Evolutionary conservation across 2,797 vertebrate genomes (phyloP).

Genomic region (Hozukius guyotensis): DNA sequence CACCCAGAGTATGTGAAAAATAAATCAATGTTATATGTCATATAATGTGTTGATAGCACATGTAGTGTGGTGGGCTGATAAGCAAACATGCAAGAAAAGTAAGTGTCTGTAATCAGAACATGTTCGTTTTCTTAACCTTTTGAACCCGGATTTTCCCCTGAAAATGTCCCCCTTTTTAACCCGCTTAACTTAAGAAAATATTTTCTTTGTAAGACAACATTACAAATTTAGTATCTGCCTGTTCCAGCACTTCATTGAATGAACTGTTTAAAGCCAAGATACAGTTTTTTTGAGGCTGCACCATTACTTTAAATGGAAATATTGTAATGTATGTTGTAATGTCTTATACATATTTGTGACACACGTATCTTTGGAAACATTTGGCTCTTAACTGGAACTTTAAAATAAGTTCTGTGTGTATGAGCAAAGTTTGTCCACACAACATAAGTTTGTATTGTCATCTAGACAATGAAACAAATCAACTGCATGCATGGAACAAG

Average conservation of each 20-base stretch:
- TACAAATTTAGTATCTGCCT: neutral
- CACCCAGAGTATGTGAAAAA: neutral
- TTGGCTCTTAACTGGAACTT: neutral
- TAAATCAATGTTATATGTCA: neutral
- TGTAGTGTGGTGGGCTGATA: constrained; percentile 4
- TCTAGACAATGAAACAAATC: neutral
- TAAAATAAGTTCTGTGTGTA: neutral
- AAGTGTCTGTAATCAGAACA: constrained; percentile 2
- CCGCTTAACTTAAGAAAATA: neutral
- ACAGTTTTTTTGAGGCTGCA: neutral
- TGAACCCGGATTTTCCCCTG: neutral
- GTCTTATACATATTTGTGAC: neutral
- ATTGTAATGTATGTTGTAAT: neutral
- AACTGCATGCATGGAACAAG: neutral
- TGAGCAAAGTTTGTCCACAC: neutral
- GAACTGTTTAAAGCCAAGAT: neutral
- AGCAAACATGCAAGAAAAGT: neutral
- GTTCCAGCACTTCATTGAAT: neutral
- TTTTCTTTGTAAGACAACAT: neutral
- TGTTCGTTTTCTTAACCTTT: constrained; percentile 18
- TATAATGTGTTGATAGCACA: constrained; percentile 27
- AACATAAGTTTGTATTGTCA: neutral
- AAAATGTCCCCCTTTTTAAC: neutral
- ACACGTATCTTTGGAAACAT: neutral
- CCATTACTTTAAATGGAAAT: constrained; percentile 10